Base-by-base conservation (phyloP, 1,140 invertebrate species). In the Teleogryllus occipitalis region DNA sequence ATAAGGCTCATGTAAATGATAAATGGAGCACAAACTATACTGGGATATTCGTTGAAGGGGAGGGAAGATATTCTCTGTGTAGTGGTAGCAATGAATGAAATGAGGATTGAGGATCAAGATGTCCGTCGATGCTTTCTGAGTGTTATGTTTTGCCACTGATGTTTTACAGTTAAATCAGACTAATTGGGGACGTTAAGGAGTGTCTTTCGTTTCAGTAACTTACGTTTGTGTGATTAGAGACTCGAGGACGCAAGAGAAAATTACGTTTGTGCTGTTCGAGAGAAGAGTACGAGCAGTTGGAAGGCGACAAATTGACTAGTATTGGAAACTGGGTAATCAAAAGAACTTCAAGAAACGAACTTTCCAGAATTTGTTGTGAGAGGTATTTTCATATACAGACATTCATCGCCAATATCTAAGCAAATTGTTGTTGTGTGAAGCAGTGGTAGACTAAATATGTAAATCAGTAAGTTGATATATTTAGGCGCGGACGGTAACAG, bases 131-230 rank as follows among this genome's bases (percentile, higher is more conserved):
- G 54, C 54, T 14, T 65, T 65, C 54, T 65, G 54, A 65, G 54
- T 65, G 54, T 65, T 65, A 65, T 65, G 54, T 65, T 65, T 65
- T 65, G 54, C 54, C 54, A 65, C 54, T 65, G 54, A 65, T 65
- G 10, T 10, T 65, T 14, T 14, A 65, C 18, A 65, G 54, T 65
- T 65, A 65, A 65, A 65, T 65, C 10, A 65, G 54, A 65, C 54
- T 10, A 65, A 65, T 65, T 65, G 54, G 54, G 7, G 10, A 18
- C 18, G 10, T 10, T 14, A 65, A 65, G 54, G 18, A 65, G 54
- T 65, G 54, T 14, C 10, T 65, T 65, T 65, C 54, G 10, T 10
- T 65, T 65, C 54, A 65, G 7, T 65, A 14, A 14, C 54, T 14
- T 65, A 65, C 54, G 18, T 18, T 10, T 65, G 54, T 65, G 54